Evolutionary conservation across 1,140 invertebrate genomes (phyloP).

Genomic region (Odontomachus brunneus): DNA sequence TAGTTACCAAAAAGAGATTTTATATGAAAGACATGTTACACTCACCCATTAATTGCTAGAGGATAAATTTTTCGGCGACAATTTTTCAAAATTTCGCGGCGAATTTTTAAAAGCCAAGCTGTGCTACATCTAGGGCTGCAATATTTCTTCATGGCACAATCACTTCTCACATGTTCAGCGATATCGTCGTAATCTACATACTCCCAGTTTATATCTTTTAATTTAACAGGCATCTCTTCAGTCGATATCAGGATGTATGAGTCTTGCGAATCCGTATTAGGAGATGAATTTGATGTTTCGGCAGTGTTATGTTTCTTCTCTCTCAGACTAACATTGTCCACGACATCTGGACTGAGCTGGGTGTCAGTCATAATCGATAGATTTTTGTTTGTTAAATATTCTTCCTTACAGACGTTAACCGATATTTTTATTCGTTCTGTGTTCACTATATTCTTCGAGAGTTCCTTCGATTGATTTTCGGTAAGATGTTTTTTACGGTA

Average conservation of each 20-base stretch:
- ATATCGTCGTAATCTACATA: slow-evolving; percentile 27
- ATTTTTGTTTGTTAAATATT: slow-evolving; percentile 52
- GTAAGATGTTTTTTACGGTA: not conserved
- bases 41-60: slow-evolving; percentile 60
- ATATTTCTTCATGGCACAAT: slow-evolving; percentile 29
- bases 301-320: not conserved
- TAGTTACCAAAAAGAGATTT: too few relatives aligned
- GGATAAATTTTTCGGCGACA: slow-evolving; percentile 72
- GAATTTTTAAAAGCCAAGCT: slow-evolving; percentile 72
- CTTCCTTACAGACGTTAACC: not conserved
- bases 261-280: not conserved
- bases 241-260: slow-evolving; percentile 40
- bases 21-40: slow-evolving; percentile 13
- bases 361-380: slow-evolving; percentile 74
- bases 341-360: slow-evolving; percentile 28
- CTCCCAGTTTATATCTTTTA: slow-evolving; percentile 44
- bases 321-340: slow-evolving; percentile 5
- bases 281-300: not conserved
- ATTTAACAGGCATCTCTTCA: slow-evolving; percentile 42
- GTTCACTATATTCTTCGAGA: not conserved
- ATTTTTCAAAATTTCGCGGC: slow-evolving; percentile 71
- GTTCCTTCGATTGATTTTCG: not conserved
- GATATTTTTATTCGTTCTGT: not conserved
- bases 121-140: slow-evolving; percentile 40
- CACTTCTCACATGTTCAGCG: slow-evolving; percentile 22